Evolutionary conservation across 2,888 invertebrate species (phyloP), one percentile per base, ranked within the genome.

Genomic region (Fragum fragum): DNA sequence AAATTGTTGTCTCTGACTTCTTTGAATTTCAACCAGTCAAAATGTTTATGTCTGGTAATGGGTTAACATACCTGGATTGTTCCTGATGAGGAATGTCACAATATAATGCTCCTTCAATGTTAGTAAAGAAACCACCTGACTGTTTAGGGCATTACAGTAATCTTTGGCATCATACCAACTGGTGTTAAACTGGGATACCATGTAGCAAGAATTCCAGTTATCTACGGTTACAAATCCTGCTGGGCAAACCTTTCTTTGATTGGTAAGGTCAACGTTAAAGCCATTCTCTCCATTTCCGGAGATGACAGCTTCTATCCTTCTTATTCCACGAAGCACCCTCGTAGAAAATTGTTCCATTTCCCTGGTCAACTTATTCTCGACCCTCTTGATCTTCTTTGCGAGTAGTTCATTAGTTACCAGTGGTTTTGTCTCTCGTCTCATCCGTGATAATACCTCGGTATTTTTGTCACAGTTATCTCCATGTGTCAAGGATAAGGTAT

Each of bases 81-180:
- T 91, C 72, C 90, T 92, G 39, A 93, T 90, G 39, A 92, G 79
- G 75, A 90, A 91, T 26, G 91, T 88, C 36, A 93, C 71, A 26
- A 92, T 81, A 74, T 89, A 90, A 66, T 92, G 90, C 82, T 92
- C 92, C 79, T 90, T 90, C 28, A 90, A 72, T 7, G 92, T 87
- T 59, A 88, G 89, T 59, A 93, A 77, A 28, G 90, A 82, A 7
- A 92, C 88, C 28, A 93, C 86, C 61, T 92, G 88, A 73, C 92
- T 90, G 21, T 90, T 91, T 29, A 92, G 83, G 7, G 92, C 92
- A 21, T 82, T 66, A 83, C 93, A 93, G 82, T 89, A 92, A 55
- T 92, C 91, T 28, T 90, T 79, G 5, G 93, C 92, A 70, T 92
- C 89, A 66, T 90, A 90, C 93, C 92, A 93, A 7, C 90, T 88